Conservation (phyloP, 2,797 vertebrate genomes). For the Naso thynnoides region DNA sequence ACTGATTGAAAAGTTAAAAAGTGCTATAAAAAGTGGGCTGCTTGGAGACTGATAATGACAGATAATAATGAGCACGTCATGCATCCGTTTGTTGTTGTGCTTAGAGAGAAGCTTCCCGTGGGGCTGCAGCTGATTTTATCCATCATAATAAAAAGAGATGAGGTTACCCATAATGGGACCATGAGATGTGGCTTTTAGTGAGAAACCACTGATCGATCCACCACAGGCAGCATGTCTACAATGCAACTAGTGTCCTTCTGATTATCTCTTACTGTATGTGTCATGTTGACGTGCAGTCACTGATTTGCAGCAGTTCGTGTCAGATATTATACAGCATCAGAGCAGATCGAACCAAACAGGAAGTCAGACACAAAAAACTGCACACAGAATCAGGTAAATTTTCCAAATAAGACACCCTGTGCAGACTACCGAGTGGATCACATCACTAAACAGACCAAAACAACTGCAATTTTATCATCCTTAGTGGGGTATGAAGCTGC, state of each 20-base stretch:
- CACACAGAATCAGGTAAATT: constrained; percentile 3
- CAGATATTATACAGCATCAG: constrained; percentile 20
- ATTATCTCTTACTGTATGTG: constrained; percentile 34
- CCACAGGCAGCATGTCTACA: constrained; percentile 2
- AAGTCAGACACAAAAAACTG: constrained; percentile 35
- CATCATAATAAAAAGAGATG: constrained; percentile 59
- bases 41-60: constrained; percentile 3
- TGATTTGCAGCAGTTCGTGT: constrained; percentile 48
- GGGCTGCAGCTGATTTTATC: constrained; percentile 49
- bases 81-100: constrained; percentile 5
- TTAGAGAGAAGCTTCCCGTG: constrained; percentile 8
- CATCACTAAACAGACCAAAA: no score
- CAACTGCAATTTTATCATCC: no score
- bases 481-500: no score
- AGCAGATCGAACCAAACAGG: no score
- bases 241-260: constrained; percentile 16
- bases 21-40: constrained; percentile 1
- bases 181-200: constrained; percentile 44
- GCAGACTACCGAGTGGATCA: no score
- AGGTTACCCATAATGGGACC: constrained; percentile 46
- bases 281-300: not conserved
- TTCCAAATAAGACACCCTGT: no score
- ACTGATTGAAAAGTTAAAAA: constrained; percentile 13
- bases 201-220: constrained; percentile 48
- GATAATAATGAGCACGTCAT: constrained; percentile 15